phyloP scores from a whole-genome alignment of 2,888 invertebrate species.

The Lycia hirtaria region DNA sequence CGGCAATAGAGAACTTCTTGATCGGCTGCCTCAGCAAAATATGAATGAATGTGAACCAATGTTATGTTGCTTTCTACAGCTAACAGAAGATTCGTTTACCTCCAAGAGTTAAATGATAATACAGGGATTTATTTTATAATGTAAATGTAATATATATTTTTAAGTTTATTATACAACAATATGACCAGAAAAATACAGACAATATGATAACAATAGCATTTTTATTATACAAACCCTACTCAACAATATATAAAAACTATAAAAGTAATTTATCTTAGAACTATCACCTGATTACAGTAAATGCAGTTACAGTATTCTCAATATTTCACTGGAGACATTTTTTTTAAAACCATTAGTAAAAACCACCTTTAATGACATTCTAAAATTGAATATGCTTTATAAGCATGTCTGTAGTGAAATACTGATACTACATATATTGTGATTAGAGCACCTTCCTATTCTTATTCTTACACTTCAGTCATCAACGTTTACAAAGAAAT shows the following conservation, averaged over 20 bases:
- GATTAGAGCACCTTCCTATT: no score
- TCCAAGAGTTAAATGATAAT: conserved; percentile 78
- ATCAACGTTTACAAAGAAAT: no score
- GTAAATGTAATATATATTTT: conserved; percentile 80
- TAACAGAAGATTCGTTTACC: conserved; percentile 76
- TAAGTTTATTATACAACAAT: conserved; percentile 77
- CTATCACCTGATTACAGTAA: conserved; percentile 23
- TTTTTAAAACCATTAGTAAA: no score
- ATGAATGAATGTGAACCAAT: conserved; percentile 59
- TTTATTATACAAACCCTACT: conserved; percentile 27
- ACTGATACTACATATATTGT: no score
- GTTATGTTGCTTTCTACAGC: conserved; percentile 73
- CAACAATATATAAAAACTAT: conserved; percentile 17
- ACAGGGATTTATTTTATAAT: conserved; percentile 85
- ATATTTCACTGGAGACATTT: no score
- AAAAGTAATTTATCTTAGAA: conserved; percentile 29
- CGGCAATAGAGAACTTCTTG: conserved; percentile 91
- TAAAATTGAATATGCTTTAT: no score
- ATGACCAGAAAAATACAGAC: conserved; percentile 79
- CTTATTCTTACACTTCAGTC: no score
- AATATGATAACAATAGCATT: conserved; percentile 60
- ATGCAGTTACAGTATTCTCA: conserved; percentile 12
- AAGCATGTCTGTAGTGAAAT: no score
- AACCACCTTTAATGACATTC: no score
- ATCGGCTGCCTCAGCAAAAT: conserved; percentile 85